A percentile compares a stretch with the other conserved stretches of the same genome.
Evolutionary conservation across 2,113 vertebrate species (phyloP).

Genomic region (Atlantisia rogersi): DNA sequence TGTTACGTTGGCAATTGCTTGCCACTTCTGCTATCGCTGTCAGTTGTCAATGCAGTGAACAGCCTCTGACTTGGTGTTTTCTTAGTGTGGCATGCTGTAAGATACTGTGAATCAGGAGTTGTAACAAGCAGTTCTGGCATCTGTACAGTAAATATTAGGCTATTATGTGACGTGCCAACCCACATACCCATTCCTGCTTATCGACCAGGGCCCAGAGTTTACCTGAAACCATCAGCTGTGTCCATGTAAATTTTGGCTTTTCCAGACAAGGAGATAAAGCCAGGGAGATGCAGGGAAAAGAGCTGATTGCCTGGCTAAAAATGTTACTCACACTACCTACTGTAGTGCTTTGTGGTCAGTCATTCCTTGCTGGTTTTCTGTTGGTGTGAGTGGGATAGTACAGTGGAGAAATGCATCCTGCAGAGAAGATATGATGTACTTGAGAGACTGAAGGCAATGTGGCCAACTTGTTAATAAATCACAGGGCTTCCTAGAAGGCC

Average conservation of each 20-base stretch:
- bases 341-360: not conserved
- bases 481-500: not conserved
- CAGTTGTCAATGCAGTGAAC: not conserved
- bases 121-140: not conserved
- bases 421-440: not conserved
- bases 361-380: not conserved
- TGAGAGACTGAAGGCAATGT: not conserved
- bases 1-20: not conserved
- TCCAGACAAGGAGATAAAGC: slow-evolving; percentile 8
- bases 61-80: not conserved
- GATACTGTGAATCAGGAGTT: not conserved
- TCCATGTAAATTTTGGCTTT: not conserved
- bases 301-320: not conserved
- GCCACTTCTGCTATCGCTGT: not conserved
- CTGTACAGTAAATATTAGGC: not conserved
- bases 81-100: not conserved
- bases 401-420: not conserved
- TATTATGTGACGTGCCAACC: not conserved
- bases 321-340: not conserved
- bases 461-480: not conserved
- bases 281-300: not conserved
- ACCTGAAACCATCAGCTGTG: not conserved
- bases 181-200: rapidly evolving
- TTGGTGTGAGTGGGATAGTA: not conserved
- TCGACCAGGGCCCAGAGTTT: not conserved